These are phyloP conservation scores for Sinotaia quadrata DNA, from an alignment of 2,888 invertebrate genomes.

Conservation along the genomic window DNA sequence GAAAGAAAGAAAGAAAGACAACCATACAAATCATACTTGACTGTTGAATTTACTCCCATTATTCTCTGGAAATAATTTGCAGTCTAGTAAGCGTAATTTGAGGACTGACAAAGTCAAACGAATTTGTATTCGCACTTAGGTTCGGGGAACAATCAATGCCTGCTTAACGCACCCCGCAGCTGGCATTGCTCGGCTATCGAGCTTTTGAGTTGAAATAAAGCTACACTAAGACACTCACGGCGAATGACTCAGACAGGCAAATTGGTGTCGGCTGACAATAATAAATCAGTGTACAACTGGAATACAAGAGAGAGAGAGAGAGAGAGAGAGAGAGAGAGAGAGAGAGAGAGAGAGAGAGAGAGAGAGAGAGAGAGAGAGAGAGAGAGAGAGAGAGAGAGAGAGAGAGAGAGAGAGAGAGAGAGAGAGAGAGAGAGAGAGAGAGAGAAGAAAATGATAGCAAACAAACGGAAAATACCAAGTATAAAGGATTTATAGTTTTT, in stretches of 20 bases:
- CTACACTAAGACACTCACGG: not conserved
- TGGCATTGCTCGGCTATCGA: no score
- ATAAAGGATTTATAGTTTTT: not conserved
- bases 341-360: constrained; percentile 10
- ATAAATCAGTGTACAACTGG: not conserved
- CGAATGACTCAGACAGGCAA: not conserved
- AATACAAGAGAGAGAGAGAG: not conserved
- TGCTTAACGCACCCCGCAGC: no score
- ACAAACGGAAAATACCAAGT: not conserved
- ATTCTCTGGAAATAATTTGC: no score
- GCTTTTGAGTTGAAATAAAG: not conserved
- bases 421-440: not conserved
- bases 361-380: constrained; percentile 17
- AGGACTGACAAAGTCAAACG: no score
- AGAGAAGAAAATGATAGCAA: not conserved
- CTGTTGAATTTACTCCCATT: no score
- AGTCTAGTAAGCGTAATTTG: no score
- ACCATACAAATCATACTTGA: no score
- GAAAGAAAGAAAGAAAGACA: no score
- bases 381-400: constrained; percentile 7
- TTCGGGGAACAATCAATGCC: no score
- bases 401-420: constrained; percentile 1
- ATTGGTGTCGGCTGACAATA: not conserved
- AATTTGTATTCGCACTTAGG: no score
- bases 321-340: not conserved